Base-by-base conservation (phyloP, 30 jellyfish, hydroid and myxozoan species). In the Aurelia aurita complex sp. Pacific region DNA sequence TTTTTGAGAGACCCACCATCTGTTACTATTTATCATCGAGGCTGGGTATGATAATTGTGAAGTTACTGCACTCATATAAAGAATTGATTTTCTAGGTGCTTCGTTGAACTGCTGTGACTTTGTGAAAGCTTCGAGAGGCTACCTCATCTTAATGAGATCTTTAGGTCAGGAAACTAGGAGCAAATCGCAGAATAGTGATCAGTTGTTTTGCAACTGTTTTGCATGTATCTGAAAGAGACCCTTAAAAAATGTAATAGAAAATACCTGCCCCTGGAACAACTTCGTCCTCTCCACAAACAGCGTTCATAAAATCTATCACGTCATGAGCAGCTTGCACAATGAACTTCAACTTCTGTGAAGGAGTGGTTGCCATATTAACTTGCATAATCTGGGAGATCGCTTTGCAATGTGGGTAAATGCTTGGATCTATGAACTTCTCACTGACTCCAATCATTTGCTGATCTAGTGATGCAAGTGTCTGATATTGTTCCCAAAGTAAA, bases 241-340 rank as follows among this genome's bases (percentile, higher is more conserved):
- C 36, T 71, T 43, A 17, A 23, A 34, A 16, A 50, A 16, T 5
- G 43, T 11, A 32, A 0, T 3, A 52, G 29, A 38, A 71, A 78
- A 17, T 68, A 77, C 97, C 97, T 29, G 97, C 97, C 4, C 97
- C 97, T 52, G 97, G 91, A 6, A 79, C 92, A 13, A 40, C 76
- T 14, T 90, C 64, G 12, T 66, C 82, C 42, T 67, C 75, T 15
- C 62, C 34, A 66, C 92, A 83, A 19, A 79, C 34, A 13, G 84
- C 64, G 55, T 53, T 63, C 89, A 90, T 76, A 40, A 43, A 69
- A 40, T 68, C 77, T 6, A 83, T 72, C 5, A 82, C 85, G 8
- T 62, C 67, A 6, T 85, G 96, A 5, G 97, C 91, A 57, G 97
- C 95, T 9, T 19, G 70, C 29, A 90, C 68, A 36, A 90, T 73